Evolutionary conservation across 2,797 vertebrate genomes (phyloP).

Genomic region (Periparus ater): DNA sequence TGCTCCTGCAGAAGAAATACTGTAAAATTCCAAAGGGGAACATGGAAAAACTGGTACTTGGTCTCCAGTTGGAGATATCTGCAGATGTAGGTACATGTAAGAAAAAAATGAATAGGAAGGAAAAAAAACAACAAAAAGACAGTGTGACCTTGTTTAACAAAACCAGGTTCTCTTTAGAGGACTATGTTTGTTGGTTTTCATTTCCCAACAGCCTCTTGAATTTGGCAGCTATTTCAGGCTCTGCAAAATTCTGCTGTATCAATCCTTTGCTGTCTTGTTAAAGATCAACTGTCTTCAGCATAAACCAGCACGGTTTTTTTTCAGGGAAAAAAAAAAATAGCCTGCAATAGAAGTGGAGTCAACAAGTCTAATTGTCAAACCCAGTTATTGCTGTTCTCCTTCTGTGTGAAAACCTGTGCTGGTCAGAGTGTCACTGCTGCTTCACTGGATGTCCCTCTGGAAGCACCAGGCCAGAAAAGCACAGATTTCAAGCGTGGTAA

Average conservation of each 20-base stretch:
- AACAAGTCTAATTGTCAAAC: not conserved
- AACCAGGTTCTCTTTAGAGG: conserved; percentile 21
- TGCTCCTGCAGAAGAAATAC: not conserved
- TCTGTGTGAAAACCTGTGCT: fast-evolving
- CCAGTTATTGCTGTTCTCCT: not conserved
- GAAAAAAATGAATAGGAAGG: not conserved
- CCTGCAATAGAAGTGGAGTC: not conserved
- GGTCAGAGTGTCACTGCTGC: not conserved
- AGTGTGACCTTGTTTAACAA: conserved; percentile 39
- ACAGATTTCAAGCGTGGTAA: fast-evolving
- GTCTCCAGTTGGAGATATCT: not conserved
- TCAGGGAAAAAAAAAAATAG: too few relatives aligned
- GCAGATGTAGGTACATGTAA: not conserved
- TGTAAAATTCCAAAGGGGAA: conserved; percentile 5
- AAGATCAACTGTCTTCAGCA: conserved; percentile 35
- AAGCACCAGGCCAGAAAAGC: not conserved
- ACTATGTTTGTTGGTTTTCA: not conserved
- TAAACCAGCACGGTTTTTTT: not conserved
- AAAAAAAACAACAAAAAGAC: not conserved
- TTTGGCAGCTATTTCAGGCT: conserved; percentile 47
- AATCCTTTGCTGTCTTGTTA: conserved; percentile 47
- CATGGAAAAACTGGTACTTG: not conserved
- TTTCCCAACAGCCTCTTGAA: conserved; percentile 28
- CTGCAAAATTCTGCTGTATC: conserved; percentile 43
- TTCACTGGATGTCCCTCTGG: not conserved